A percentile compares a stretch with the other conserved stretches of the same genome.
Evolutionary conservation across 2,797 vertebrate genomes (phyloP).

Genomic region (Anolis apletophallus): DNA sequence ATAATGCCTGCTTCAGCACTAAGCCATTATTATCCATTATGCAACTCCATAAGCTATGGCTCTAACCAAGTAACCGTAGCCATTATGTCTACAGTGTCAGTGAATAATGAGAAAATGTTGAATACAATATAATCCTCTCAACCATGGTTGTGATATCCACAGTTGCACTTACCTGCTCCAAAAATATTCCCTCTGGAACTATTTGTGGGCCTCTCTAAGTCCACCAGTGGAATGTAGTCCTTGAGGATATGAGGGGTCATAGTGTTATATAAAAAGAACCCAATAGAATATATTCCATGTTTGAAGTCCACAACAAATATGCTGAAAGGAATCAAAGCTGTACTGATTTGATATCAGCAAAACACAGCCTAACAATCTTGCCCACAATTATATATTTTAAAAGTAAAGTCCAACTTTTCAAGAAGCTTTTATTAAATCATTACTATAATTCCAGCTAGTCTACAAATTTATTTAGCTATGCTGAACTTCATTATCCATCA

Average conservation of each 20-base stretch:
- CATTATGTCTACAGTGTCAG: slow-evolving; percentile 51
- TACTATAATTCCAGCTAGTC: slow-evolving; percentile 22
- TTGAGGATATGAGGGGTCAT: too few species aligned
- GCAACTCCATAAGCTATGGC: slow-evolving; percentile 40
- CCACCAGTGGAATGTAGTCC: too few species aligned
- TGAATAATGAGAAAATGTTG: slow-evolving; percentile 36
- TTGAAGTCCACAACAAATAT: slow-evolving; percentile 13
- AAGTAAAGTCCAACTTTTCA: slow-evolving; percentile 23
- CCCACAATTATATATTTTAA: slow-evolving; percentile 17
- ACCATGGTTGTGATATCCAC: too few species aligned
- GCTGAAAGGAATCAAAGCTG: slow-evolving; percentile 43
- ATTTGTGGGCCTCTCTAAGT: too few species aligned
- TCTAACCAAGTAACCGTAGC: slow-evolving; percentile 48
- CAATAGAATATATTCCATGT: slow-evolving; percentile 40
- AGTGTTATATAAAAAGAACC: slow-evolving; percentile 27
- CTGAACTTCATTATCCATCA: slow-evolving; percentile 43
- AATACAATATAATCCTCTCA: background rate
- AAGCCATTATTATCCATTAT: slow-evolving; percentile 51
- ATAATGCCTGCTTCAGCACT: slow-evolving; percentile 56
- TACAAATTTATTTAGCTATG: slow-evolving; percentile 13
- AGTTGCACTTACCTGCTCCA: too few species aligned
- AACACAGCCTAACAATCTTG: slow-evolving; percentile 3
- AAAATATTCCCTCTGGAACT: too few species aligned
- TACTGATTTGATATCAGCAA: slow-evolving; percentile 25
- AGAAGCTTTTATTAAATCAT: slow-evolving; percentile 26